phyloP scores from a whole-genome alignment of 53 echinoderm and acorn worm genomes.

The Actinopyga echinites region DNA sequence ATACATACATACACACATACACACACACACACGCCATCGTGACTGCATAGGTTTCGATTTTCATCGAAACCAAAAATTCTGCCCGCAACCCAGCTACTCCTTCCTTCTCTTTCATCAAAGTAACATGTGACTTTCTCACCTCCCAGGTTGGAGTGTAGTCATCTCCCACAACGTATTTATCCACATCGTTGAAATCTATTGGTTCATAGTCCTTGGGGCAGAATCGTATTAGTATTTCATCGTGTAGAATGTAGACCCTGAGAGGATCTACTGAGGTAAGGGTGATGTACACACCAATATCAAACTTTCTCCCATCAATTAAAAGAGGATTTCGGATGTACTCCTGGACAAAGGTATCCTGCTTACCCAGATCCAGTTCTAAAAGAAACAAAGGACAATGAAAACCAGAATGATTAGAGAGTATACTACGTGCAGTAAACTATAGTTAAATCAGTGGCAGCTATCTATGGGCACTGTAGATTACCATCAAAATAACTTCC shows the following conservation, averaged over 20 bases:
- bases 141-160: slow-evolving; percentile 96
- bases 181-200: slow-evolving; percentile 65
- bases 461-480: no score
- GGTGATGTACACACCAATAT: slow-evolving; percentile 77
- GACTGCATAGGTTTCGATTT: no score
- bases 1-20: no score
- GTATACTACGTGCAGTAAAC: no score
- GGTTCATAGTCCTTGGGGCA: slow-evolving; percentile 81
- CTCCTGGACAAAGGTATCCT: slow-evolving; percentile 87
- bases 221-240: slow-evolving; percentile 79
- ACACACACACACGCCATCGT: no score
- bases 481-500: no score
- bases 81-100: no score
- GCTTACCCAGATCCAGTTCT: slow-evolving; percentile 74
- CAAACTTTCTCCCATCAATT: slow-evolving; percentile 89
- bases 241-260: slow-evolving; percentile 76
- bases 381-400: background rate
- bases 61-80: no score
- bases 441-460: no score
- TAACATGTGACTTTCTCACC: slow-evolving; percentile 38
- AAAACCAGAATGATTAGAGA: no score
- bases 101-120: no score
- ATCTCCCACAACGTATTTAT: slow-evolving; percentile 84
- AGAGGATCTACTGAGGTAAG: slow-evolving; percentile 88
- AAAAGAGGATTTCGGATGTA: slow-evolving; percentile 78